These are phyloP conservation scores for Nemapogon koenigi DNA, from an alignment of 2,888 invertebrate species.

Conservation along the genomic window DNA sequence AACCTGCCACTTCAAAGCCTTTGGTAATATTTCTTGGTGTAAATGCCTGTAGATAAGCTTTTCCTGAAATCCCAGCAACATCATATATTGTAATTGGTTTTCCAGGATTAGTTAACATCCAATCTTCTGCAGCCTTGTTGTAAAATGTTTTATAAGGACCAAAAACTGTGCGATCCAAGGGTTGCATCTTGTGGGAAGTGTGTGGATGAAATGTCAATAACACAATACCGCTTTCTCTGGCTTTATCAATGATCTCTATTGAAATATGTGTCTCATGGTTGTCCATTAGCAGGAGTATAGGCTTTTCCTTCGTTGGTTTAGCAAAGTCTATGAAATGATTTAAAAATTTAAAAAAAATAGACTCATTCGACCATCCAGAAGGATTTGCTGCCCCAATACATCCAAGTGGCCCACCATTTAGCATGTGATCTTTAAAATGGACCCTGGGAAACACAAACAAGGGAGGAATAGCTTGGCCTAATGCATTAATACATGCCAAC, in stretches of 20 bases:
- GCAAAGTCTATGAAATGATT: background rate
- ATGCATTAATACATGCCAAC: no score
- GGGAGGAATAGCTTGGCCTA: no score
- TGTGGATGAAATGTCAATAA: conserved; percentile 2
- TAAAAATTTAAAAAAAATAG: background rate
- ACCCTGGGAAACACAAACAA: no score
- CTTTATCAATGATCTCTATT: no score
- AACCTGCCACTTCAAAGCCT: background rate
- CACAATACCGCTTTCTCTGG: background rate
- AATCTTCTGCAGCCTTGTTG: conserved; percentile 2
- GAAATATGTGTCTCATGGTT: conserved; percentile 8
- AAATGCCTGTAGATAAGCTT: background rate
- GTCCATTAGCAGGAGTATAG: conserved; percentile 4
- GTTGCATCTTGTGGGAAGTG: background rate
- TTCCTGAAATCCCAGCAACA: background rate
- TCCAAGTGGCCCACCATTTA: background rate
- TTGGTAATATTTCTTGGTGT: background rate
- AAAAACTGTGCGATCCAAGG: conserved; percentile 14
- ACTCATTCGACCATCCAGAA: background rate
- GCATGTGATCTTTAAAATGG: background rate
- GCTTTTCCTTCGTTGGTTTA: conserved; percentile 1
- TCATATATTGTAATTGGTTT: conserved; percentile 4
- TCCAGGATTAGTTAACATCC: conserved; percentile 4
- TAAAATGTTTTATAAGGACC: conserved; percentile 4
- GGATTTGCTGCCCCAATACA: background rate